Evolutionary conservation across 2,888 invertebrate genomes (phyloP).

Genomic region (Enchytraeus crypticus): DNA sequence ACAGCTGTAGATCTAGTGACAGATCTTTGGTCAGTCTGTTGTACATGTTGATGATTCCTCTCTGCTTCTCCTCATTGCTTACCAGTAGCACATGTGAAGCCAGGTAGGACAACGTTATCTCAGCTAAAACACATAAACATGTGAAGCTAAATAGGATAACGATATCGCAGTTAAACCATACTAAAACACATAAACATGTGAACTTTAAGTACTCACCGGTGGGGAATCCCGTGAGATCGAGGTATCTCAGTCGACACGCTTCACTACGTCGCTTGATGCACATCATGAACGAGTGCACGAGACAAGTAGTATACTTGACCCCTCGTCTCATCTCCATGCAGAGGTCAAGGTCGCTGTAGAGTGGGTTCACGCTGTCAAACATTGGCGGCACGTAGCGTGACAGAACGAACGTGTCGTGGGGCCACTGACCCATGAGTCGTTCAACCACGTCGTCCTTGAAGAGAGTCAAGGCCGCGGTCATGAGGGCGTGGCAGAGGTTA

Average conservation of each 20-base stretch:
- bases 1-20: constrained; percentile 21
- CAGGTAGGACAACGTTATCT: constrained; percentile 41
- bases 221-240: constrained; percentile 43
- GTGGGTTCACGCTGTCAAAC: constrained; percentile 31
- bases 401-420: constrained; percentile 32
- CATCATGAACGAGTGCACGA: constrained; percentile 42
- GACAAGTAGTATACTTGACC: constrained; percentile 40
- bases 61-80: constrained; percentile 40
- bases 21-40: constrained; percentile 34
- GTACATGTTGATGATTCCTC: constrained; percentile 36
- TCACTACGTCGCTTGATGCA: constrained; percentile 34
- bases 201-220: too few relatives aligned
- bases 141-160: too few relatives aligned
- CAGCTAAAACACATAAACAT: constrained; percentile 34
- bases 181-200: too few relatives aligned
- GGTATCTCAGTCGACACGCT: constrained; percentile 33
- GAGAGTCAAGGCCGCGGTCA: background rate
- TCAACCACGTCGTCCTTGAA: constrained; percentile 35
- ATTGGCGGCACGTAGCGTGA: constrained; percentile 36
- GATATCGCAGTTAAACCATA: too few relatives aligned
- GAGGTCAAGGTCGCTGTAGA: constrained; percentile 32
- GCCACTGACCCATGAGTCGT: constrained; percentile 38
- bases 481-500: background rate
- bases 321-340: constrained; percentile 32
- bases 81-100: constrained; percentile 43